A percentile compares a stretch with the other conserved stretches of the same genome.
Conservation (phyloP, 1,140 invertebrate species). For the Mya arenaria region DNA sequence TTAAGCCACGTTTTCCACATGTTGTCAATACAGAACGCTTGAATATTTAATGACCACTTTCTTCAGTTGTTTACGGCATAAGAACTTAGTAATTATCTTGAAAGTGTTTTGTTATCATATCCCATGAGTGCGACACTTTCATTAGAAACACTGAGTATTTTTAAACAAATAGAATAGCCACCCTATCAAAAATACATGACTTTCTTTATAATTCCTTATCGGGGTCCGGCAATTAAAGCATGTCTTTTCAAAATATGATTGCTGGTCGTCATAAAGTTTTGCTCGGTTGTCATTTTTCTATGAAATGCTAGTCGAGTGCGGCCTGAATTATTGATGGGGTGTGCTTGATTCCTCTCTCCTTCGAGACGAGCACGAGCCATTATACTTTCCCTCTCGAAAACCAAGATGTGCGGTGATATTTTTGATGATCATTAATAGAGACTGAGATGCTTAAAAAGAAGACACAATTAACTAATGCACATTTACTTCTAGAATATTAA, state of each 20-base stretch:
- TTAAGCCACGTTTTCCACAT: too few relatives aligned
- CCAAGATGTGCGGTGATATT: conserved; percentile 19
- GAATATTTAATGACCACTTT: too few relatives aligned
- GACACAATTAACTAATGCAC: conserved; percentile 73
- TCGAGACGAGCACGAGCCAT: not conserved
- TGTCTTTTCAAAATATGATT: conserved; percentile 51
- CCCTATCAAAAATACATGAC: conserved; percentile 48
- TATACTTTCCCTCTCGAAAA: too few relatives aligned
- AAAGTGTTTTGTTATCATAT: too few relatives aligned
- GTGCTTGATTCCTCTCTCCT: not conserved
- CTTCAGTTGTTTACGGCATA: too few relatives aligned
- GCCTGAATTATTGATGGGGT: conserved; percentile 49
- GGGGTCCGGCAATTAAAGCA: conserved; percentile 21
- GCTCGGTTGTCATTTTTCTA: conserved; percentile 33
- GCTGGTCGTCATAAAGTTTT: conserved; percentile 52
- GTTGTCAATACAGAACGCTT: too few relatives aligned
- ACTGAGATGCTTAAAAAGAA: conserved; percentile 57
- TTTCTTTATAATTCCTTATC: conserved; percentile 29
- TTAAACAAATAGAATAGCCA: too few relatives aligned
- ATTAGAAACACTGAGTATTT: too few relatives aligned
- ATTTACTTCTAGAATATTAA: conserved; percentile 73
- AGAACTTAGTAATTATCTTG: too few relatives aligned
- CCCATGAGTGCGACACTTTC: too few relatives aligned
- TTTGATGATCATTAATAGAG: conserved; percentile 49
- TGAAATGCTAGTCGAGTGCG: conserved; percentile 1